Evolutionary conservation across 30 jellyfish, hydroid and myxozoan species (phyloP), one percentile per base, ranked within the genome.

Genomic region (Clytia hemisphaerica): DNA sequence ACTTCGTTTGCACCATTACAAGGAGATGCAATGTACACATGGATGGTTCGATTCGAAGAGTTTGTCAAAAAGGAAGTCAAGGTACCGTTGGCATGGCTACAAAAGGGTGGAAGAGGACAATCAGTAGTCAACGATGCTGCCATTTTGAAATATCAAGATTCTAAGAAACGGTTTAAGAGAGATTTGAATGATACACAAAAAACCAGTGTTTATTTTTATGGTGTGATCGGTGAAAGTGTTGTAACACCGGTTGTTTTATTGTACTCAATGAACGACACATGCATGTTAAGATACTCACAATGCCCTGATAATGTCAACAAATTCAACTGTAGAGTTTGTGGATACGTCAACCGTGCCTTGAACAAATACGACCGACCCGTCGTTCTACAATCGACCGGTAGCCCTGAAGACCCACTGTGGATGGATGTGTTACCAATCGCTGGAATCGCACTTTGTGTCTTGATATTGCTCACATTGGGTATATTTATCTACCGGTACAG

Each of bases 181-280:
- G n/a, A n/a, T n/a, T n/a, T n/a, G n/a, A n/a, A n/a, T n/a, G 60
- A 3, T 46, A 45, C 7, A 21, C 45, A 19, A 26, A 40, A 37
- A 45, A 65, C 78, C 2, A 26, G 25, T 5, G 78, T 65, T 26
- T 15, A 29, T 37, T 65, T 65, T 35, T 65, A 19, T 36, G 68
- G 67, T 45, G 78, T 45, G 15, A 27, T 21, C 25, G 32, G 44
- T 7, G 62, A 65, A 16, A 45, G 5, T 19, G 29, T 45, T 16
- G 42, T 65, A 19, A n/a, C 78, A 14, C 36, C 33, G 18, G 44
- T 37, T 25, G 62, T 45, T 28, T 44, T 65, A 30, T 37, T 65
- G 45, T 65, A 65, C 44, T 65, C 78, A n/a, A 65, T 65, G 4
- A 65, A 65, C 35, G 62, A 65, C 18, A 65, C 72, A 2, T 65